Base-by-base conservation (phyloP, 2,888 invertebrate genomes). In the Temnothorax ravouxi region DNA sequence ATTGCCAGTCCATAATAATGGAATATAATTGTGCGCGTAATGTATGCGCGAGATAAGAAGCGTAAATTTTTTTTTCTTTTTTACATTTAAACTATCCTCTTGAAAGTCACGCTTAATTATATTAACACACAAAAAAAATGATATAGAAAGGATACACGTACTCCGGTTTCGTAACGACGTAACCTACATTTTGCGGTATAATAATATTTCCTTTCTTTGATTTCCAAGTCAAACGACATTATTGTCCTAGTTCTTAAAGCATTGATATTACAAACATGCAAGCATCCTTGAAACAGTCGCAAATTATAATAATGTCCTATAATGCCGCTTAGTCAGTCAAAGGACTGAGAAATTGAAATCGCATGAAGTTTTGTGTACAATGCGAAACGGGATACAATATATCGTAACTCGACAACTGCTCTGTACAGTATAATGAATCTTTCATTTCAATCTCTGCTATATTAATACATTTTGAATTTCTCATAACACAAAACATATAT, bases 231-330 rank as follows among this genome's bases (percentile, higher is more conserved):
- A 34, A 47, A 64, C 47, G 66, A 38, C 44, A 47, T n/a, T 50
- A 64, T 66, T 76, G 75, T 66, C 66, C 75, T 44, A 76, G 38
- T 76, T 76, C 38, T 34, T 66, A 66, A 66, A 21, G 18, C 50
- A 66, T 76, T 76, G 66, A 66, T 76, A 76, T 75, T 64, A 47
- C 75, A 3, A 38, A 47, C 18, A 67, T 76, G 38, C 75, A 38
- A 66, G 66, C 75, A 76, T 76, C 75, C 75, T 76, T 66, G 75
- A 66, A 76, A 66, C 66, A 76, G 62, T 66, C 50, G 75, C 50
- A 76, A 76, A 66, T 76, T 76, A 76, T 66, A 76, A 76, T 66
- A 66, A 76, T 76, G 66, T 66, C 18, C 21, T 66, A 11, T 38
- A 66, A 66, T 66, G 50, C 21, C 50, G 50, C 75, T 50, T 50